These are phyloP conservation scores for Gila orcuttii DNA, from an alignment of 2,113 vertebrate species.

Conservation along the genomic window DNA sequence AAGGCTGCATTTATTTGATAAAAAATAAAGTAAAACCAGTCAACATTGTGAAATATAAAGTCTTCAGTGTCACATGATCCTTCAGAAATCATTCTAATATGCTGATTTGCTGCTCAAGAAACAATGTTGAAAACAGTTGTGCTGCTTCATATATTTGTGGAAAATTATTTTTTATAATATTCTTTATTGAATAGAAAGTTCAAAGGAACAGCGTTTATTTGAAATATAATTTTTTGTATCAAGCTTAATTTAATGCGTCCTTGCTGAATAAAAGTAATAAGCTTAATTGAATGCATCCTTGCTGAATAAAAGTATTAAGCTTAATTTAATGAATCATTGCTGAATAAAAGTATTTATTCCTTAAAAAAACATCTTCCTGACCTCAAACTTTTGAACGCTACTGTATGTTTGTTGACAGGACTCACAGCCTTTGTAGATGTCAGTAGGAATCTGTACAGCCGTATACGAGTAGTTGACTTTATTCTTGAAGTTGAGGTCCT, in stretches of 20 bases:
- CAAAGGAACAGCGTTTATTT: neutral
- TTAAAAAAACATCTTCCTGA: neutral
- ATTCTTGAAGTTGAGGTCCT: conserved; percentile 94
- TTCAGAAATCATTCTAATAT: neutral
- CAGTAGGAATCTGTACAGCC: conserved; percentile 98
- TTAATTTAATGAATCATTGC: neutral
- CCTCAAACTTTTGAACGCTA: neutral
- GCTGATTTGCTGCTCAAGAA: neutral
- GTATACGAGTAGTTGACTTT: conserved; percentile 97
- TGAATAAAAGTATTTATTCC: neutral
- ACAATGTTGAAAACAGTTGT: too few relatives aligned
- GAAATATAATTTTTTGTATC: neutral
- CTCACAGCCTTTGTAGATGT: conserved; percentile 99
- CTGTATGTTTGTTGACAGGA: conserved; percentile 54
- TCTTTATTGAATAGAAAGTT: neutral
- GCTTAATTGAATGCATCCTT: neutral
- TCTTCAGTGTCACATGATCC: neutral
- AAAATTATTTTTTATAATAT: neutral
- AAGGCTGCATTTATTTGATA: neutral
- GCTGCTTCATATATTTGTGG: neutral
- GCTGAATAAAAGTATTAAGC: neutral
- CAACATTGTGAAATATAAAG: neutral
- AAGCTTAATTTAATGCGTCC: neutral
- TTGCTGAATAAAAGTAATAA: neutral
- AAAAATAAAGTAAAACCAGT: neutral